These are phyloP conservation scores for Potorous gilbertii DNA, from an alignment of 2,797 vertebrate genomes.

Conservation along the genomic window DNA sequence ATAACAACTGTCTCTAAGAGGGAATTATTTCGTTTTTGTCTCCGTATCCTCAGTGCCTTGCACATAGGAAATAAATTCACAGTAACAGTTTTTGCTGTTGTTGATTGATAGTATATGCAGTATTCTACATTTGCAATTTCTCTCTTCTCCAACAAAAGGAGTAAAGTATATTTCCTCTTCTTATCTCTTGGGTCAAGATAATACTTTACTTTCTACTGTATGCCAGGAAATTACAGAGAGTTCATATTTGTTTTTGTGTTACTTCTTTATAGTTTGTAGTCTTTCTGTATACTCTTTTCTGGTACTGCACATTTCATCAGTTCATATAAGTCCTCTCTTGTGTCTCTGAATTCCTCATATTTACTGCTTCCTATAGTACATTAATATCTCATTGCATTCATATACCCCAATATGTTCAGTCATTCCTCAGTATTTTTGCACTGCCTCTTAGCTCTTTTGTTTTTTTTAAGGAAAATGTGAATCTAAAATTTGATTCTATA, in stretches of 20 bases:
- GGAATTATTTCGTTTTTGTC: background rate
- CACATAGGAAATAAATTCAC: background rate
- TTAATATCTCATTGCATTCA: too few relatives aligned
- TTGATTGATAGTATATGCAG: background rate
- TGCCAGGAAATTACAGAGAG: background rate
- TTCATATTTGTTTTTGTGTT: background rate
- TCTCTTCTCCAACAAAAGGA: background rate
- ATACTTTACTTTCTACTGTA: background rate
- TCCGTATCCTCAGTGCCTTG: too few relatives aligned
- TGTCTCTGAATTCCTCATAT: background rate
- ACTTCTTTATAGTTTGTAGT: background rate
- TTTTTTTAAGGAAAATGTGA: constrained; percentile 7
- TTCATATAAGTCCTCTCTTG: background rate
- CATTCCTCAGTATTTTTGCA: too few relatives aligned
- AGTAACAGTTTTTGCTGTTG: background rate
- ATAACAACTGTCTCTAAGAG: background rate
- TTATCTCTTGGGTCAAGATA: background rate
- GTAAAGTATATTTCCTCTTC: background rate
- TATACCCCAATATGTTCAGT: too few relatives aligned
- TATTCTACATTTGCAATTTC: background rate
- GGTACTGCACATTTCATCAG: background rate
- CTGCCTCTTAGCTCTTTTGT: too few relatives aligned
- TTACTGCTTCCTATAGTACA: background rate
- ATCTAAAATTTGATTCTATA: background rate
- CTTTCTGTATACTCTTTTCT: background rate